phyloP scores from a whole-genome alignment of 2,113 vertebrate species.

The Scortum barcoo region DNA sequence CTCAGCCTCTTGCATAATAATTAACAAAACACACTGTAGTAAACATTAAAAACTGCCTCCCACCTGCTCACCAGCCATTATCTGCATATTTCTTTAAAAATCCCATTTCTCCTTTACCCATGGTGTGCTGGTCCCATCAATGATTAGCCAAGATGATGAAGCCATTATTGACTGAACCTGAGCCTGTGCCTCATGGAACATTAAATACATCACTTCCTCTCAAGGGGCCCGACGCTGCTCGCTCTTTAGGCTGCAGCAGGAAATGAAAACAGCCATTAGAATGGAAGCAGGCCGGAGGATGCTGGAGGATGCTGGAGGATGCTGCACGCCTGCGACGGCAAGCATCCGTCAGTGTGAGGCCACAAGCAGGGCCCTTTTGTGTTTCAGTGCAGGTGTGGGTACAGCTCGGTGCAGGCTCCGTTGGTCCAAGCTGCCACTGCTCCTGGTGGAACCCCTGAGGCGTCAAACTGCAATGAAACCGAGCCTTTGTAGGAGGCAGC shows the following conservation, averaged over 20 bases:
- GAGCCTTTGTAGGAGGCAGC: slow-evolving; percentile 13
- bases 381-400: slow-evolving; percentile 29
- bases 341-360: slow-evolving; percentile 12
- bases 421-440: not conserved
- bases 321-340: slow-evolving; percentile 21
- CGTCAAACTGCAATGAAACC: slow-evolving; percentile 30
- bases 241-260: slow-evolving; percentile 66
- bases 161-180: slow-evolving; percentile 78
- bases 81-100: slow-evolving; percentile 39
- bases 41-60: not conserved
- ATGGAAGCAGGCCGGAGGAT: slow-evolving; percentile 26
- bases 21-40: not conserved
- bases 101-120: slow-evolving; percentile 32
- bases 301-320: slow-evolving; percentile 44
- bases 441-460: slow-evolving; percentile 6
- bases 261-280: slow-evolving; percentile 75
- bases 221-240: slow-evolving; percentile 56
- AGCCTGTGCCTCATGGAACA: slow-evolving; percentile 76
- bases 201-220: slow-evolving; percentile 81
- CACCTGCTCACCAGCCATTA: not conserved
- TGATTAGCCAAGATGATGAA: slow-evolving; percentile 77
- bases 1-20: slow-evolving; percentile 5
- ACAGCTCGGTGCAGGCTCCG: not conserved
- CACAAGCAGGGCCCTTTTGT: not conserved
- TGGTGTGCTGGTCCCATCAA: slow-evolving; percentile 44